These are phyloP conservation scores for Cosmia pyralina DNA, from an alignment of 2,888 invertebrate genomes.

Conservation along the genomic window DNA sequence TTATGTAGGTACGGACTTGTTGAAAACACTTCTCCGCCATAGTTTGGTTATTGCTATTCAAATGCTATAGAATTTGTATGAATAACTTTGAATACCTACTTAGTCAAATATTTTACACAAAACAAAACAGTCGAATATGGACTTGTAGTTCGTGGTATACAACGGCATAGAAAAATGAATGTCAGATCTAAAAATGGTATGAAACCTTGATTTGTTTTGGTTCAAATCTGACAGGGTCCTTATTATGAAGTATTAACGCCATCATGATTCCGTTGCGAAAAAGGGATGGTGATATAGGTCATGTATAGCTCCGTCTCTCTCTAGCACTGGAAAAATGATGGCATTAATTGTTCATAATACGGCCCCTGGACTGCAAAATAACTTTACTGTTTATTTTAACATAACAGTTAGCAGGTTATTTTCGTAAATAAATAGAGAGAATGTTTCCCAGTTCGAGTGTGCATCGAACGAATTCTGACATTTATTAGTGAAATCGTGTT, in stretches of 20 bases:
- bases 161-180: slow-evolving; percentile 25
- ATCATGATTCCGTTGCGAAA: too few species aligned
- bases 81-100: slow-evolving; percentile 27
- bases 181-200: slow-evolving; percentile 38
- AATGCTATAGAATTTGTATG: slow-evolving; percentile 20
- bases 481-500: slow-evolving; percentile 15
- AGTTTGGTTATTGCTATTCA: slow-evolving; percentile 22
- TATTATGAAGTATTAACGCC: too few species aligned
- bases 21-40: slow-evolving; percentile 32
- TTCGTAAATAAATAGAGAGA: not conserved
- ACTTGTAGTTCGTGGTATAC: slow-evolving; percentile 24
- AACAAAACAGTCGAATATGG: slow-evolving; percentile 26
- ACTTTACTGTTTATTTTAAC: not conserved
- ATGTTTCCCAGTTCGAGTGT: slow-evolving; percentile 3
- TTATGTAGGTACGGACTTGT: slow-evolving; percentile 51
- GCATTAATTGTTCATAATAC: too few species aligned
- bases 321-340: too few species aligned
- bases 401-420: not conserved
- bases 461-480: slow-evolving; percentile 22
- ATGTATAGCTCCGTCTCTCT: too few species aligned
- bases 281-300: too few species aligned
- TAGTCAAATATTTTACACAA: not conserved
- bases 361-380: not conserved
- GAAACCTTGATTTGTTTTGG: slow-evolving; percentile 37
- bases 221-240: not conserved